Conservation (phyloP, 2,797 vertebrate species). For the Bradypodion pumilum region DNA sequence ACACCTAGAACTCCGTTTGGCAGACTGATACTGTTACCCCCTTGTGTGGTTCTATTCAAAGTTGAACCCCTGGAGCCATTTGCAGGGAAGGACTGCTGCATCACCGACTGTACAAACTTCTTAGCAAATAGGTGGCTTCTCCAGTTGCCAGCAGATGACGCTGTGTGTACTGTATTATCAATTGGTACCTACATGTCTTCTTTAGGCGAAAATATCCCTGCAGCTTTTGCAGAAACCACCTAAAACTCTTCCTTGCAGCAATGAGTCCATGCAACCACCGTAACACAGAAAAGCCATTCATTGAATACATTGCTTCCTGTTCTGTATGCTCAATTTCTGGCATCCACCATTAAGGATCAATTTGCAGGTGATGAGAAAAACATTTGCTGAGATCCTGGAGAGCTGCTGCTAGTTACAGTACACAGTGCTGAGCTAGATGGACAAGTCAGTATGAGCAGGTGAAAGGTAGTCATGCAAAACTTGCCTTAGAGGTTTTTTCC, state of each 20-base stretch:
- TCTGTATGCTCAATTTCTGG: not conserved
- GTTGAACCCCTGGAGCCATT: fast-evolving
- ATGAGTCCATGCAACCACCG: not conserved
- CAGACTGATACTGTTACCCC: not conserved
- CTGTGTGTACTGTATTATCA: constrained; percentile 4
- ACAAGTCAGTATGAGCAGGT: not conserved
- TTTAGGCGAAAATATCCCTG: no score
- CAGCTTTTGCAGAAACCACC: no score
- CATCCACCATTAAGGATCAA: not conserved
- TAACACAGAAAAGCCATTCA: no score
- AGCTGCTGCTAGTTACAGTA: not conserved
- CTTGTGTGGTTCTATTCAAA: not conserved
- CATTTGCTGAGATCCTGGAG: not conserved
- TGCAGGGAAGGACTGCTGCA: fast-evolving
- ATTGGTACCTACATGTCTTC: not conserved
- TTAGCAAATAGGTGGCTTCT: not conserved
- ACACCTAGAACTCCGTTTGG: not conserved
- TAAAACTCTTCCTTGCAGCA: not conserved
- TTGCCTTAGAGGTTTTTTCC: not conserved
- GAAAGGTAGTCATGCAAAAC: not conserved
- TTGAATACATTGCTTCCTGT: not conserved
- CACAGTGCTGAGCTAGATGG: not conserved
- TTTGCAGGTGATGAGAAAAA: not conserved
- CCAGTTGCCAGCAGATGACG: constrained; percentile 40
- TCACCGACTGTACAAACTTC: not conserved